phyloP scores from a whole-genome alignment of 37 sponge, comb jelly and placozoan species.

The Eunapius fragilis region DNA sequence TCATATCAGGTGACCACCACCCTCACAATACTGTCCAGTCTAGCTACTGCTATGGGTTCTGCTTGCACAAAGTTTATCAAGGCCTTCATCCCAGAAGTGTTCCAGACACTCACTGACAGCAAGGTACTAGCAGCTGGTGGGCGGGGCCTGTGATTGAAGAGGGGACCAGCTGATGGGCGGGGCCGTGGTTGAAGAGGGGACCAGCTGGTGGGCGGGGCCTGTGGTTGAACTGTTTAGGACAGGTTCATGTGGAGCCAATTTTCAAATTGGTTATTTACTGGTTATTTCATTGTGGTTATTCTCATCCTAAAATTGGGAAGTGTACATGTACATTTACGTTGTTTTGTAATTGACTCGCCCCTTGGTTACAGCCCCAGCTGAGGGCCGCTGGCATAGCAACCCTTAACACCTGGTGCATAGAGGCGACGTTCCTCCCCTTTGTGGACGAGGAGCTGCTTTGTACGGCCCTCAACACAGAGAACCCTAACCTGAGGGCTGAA shows the following conservation, averaged over 20 bases:
- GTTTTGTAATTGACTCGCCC: too few relatives aligned
- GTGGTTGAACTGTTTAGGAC: too few relatives aligned
- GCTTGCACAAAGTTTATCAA: conserved; percentile 36
- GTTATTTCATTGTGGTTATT: too few relatives aligned
- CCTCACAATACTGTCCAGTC: conserved; percentile 57
- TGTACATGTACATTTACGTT: too few relatives aligned
- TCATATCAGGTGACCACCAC: conserved; percentile 74
- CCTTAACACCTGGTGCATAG: conserved; percentile 70
- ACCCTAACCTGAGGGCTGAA: conserved; percentile 85
- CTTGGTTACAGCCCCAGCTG: conserved; percentile 57
- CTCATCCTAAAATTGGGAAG: too few relatives aligned
- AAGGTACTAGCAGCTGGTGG: conserved; percentile 48
- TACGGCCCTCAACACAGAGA: conserved; percentile 75
- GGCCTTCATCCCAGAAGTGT: conserved; percentile 49
- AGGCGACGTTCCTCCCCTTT: conserved; percentile 49
- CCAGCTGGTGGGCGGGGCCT: too few relatives aligned
- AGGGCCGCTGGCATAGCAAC: conserved; percentile 61
- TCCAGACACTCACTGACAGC: conserved; percentile 56
- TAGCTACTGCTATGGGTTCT: conserved; percentile 85
- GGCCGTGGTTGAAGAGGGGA: too few relatives aligned
- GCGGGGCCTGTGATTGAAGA: too few relatives aligned
- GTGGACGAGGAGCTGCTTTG: conserved; percentile 76
- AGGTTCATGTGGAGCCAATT: too few relatives aligned
- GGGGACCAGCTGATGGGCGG: too few relatives aligned
- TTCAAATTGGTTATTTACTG: too few relatives aligned